Evolutionary conservation across 2,113 vertebrate genomes (phyloP).

Genomic region (Merops nubicus): DNA sequence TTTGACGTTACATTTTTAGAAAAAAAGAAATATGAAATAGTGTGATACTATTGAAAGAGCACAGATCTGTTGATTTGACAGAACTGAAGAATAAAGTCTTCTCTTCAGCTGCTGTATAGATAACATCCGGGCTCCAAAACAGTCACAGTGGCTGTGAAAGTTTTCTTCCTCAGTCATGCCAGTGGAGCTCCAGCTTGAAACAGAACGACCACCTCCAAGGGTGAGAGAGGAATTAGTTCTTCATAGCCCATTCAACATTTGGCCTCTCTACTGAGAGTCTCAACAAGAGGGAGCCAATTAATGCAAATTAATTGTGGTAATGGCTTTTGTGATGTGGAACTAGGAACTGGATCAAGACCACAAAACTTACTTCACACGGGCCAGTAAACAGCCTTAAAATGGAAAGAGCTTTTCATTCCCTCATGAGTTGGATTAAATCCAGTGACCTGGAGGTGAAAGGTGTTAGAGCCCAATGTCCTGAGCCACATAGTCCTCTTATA

Average conservation of each 20-base stretch:
- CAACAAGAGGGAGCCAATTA: conserved; percentile 28
- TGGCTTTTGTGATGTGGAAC: conserved; percentile 25
- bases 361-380: not conserved
- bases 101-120: not conserved
- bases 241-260: conserved; percentile 6
- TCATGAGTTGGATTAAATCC: conserved; percentile 1
- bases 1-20: not conserved
- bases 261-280: not conserved
- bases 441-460: not conserved
- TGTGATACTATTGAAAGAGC: not conserved
- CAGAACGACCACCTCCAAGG: not conserved
- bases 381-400: conserved; percentile 46
- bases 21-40: not conserved
- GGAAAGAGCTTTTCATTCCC: conserved; percentile 6
- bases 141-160: not conserved
- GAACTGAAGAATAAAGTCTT: not conserved
- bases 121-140: not conserved
- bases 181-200: not conserved
- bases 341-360: conserved; percentile 35
- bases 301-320: conserved; percentile 39
- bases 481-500: not conserved
- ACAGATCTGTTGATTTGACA: not conserved
- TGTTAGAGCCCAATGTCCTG: not conserved
- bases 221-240: conserved; percentile 36
- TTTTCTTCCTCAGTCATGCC: not conserved